Evolutionary conservation across 1,140 invertebrate genomes (phyloP).

Genomic region (Drosophila persimilis): DNA sequence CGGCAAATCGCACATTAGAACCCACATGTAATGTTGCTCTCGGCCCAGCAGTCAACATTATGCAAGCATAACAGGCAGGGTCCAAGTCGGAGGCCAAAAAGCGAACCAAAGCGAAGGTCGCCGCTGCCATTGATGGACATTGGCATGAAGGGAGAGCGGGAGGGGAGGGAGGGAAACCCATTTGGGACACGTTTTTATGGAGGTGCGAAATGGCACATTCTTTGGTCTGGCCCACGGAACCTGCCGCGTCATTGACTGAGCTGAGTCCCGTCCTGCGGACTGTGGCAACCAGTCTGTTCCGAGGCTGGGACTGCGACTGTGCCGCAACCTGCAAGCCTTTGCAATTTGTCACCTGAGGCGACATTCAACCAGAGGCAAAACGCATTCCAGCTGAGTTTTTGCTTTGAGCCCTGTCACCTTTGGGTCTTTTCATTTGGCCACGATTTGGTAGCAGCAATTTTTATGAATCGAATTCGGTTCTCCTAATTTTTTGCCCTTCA

Average conservation of each 20-base stretch:
- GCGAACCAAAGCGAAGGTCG: constrained; percentile 40
- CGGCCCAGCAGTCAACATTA: constrained; percentile 53
- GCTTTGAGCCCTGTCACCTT: constrained; percentile 42
- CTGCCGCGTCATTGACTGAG: constrained; percentile 72
- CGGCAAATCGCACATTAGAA: constrained; percentile 72
- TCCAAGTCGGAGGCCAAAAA: no score
- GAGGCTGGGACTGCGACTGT: not conserved
- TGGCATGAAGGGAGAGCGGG: not conserved
- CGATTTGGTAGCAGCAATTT: constrained; percentile 22
- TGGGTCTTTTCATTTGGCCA: constrained; percentile 36
- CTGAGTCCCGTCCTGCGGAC: constrained; percentile 34
- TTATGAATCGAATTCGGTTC: constrained; percentile 36
- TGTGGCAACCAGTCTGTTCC: constrained; percentile 39
- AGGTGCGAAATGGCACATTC: constrained; percentile 79
- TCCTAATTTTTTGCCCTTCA: not conserved
- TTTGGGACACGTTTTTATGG: constrained; percentile 69
- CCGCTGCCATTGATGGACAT: constrained; percentile 28
- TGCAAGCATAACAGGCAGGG: constrained; percentile 33
- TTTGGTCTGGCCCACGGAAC: constrained; percentile 48
- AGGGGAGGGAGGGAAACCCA: constrained; percentile 25
- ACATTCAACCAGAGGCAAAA: constrained; percentile 59
- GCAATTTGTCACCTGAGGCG: constrained; percentile 79
- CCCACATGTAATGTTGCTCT: constrained; percentile 39
- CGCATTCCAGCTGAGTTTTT: constrained; percentile 66
- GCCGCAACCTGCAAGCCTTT: constrained; percentile 30